Percentiles rank a stretch among this genome's conserved stretches.
phyloP scores from a whole-genome alignment of 2,113 vertebrate species.

The Clarias magur region DNA sequence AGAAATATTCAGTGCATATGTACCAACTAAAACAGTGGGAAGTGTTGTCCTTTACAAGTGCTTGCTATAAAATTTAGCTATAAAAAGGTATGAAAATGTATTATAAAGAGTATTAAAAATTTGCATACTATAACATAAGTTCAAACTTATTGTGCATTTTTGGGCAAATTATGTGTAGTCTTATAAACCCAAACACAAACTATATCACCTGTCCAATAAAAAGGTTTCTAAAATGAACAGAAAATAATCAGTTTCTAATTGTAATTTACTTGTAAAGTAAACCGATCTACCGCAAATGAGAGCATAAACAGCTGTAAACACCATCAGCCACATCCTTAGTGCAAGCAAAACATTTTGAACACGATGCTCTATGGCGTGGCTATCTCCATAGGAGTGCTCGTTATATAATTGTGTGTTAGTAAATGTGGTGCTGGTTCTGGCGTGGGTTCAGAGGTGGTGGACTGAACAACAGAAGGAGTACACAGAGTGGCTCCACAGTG shows the following conservation, averaged over 20 bases:
- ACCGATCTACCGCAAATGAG: not conserved
- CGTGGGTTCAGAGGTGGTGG: constrained; percentile 45
- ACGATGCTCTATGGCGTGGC: not conserved
- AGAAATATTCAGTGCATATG: not conserved
- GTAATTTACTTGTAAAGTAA: not conserved
- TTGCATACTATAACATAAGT: not conserved
- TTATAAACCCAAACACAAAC: not conserved
- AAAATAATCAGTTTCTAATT: constrained; percentile 1
- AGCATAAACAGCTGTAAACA: not conserved
- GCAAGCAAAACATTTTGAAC: not conserved
- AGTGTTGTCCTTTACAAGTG: not conserved
- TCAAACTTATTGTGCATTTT: not conserved
- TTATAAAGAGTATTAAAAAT: not conserved
- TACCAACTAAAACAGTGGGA: not conserved
- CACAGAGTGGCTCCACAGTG: constrained; percentile 56
- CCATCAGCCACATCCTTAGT: not conserved
- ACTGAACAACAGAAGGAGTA: constrained; percentile 43
- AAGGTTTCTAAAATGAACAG: not conserved
- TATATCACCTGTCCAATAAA: not conserved
- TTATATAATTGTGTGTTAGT: not conserved
- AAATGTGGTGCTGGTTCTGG: constrained; percentile 35
- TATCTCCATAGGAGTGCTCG: not conserved
- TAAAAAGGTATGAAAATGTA: not conserved
- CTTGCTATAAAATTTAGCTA: constrained; percentile 1
- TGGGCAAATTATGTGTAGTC: not conserved